Evolutionary conservation across 2,797 vertebrate genomes (phyloP).

Genomic region (Eulemur albifrons): DNA sequence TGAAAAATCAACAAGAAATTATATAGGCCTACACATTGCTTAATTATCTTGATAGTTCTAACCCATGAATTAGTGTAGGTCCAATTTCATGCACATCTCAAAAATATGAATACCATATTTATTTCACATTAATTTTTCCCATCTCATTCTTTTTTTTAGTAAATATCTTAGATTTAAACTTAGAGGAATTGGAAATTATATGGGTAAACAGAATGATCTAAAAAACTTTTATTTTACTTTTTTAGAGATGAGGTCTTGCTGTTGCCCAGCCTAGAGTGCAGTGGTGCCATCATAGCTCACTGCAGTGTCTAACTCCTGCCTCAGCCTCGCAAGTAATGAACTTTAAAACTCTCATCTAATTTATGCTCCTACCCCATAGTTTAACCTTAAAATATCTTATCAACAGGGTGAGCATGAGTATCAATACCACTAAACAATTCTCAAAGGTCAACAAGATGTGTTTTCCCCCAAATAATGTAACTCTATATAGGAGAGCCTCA

Average conservation of each 20-base stretch:
- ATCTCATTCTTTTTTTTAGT: background rate
- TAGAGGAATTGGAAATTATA: background rate
- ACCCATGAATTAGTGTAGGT: background rate
- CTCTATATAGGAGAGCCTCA: background rate
- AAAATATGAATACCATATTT: background rate
- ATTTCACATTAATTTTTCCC: background rate
- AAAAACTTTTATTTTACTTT: background rate
- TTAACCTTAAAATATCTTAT: slow-evolving; percentile 34
- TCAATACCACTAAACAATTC: slow-evolving; percentile 18
- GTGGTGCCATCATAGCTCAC: too few species aligned
- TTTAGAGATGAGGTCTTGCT: too few species aligned
- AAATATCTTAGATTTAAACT: background rate
- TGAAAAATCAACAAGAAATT: slow-evolving; percentile 35
- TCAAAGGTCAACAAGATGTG: background rate
- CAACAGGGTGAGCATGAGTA: background rate
- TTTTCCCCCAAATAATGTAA: background rate
- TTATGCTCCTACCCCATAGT: background rate
- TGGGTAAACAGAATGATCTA: slow-evolving; percentile 9
- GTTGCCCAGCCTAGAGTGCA: too few species aligned
- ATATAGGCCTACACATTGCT: background rate
- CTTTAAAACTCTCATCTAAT: background rate
- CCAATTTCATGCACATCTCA: background rate
- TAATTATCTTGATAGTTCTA: slow-evolving; percentile 5
- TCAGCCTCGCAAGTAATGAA: background rate
- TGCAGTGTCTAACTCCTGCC: background rate